Evolutionary conservation across 2,113 vertebrate genomes (phyloP).

Genomic region (Trachemys scripta): DNA sequence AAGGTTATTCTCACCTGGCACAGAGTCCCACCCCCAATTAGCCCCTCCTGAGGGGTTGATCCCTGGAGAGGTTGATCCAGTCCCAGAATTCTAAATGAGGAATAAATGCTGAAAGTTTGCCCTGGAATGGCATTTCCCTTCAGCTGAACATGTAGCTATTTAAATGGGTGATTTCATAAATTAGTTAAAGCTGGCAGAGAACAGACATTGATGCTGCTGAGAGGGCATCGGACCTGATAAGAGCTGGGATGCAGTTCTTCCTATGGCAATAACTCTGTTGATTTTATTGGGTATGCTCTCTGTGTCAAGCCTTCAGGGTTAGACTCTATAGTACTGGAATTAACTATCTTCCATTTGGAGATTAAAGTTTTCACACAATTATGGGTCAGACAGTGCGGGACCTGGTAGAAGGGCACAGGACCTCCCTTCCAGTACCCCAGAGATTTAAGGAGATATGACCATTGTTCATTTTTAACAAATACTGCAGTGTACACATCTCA

Average conservation of each 20-base stretch:
- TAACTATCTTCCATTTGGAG: background rate
- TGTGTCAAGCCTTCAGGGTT: background rate
- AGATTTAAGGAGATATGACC: background rate
- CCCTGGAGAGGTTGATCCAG: background rate
- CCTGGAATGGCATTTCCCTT: background rate
- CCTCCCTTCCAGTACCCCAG: background rate
- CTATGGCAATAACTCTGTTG: background rate
- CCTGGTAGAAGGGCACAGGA: background rate
- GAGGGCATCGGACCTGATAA: background rate
- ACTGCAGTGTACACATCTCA: background rate
- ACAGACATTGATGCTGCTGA: background rate
- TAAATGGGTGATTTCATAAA: background rate
- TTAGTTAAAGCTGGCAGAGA: accelerated
- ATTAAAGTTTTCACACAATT: background rate
- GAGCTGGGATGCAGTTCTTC: background rate
- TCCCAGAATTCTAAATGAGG: accelerated
- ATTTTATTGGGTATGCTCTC: background rate
- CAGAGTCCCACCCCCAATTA: background rate
- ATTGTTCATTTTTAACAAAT: background rate
- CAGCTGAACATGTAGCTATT: accelerated
- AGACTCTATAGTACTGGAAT: background rate
- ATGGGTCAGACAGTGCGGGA: accelerated
- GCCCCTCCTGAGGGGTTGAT: background rate
- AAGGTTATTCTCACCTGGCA: background rate
- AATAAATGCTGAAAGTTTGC: background rate